Base-by-base conservation (phyloP, 2,113 vertebrate genomes). In the Gobiocypris rarus region DNA sequence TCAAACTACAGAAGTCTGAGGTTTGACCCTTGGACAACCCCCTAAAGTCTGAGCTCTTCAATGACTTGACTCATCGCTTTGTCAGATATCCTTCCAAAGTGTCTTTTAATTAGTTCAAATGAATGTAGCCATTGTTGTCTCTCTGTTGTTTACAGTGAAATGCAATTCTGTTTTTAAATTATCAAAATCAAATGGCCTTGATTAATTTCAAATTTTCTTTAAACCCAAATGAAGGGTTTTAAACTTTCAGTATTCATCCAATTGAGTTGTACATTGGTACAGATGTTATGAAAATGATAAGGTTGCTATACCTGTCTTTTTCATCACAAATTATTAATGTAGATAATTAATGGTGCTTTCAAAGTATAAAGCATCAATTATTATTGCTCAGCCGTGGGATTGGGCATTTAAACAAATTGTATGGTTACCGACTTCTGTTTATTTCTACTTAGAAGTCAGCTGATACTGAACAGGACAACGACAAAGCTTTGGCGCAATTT, bases 1-100 rank as follows among this genome's bases (percentile, higher is more conserved):
- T 83, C 81, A 75, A 73, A 83, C 59, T 75, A 63, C 69, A 58
- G 22, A 50, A 14, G 50, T 15, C 65, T 4, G 65, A 50, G 58
- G 71, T 67, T 50, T 75, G 22, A 82, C 79, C 48, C 77, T 61
- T 83, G 65, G 15, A 38, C 7, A 28, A 38, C 45, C 28, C 28
- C 41, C 17, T 22, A 34, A 74, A 48, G 15, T 31, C 45, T 38
- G 24, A n/a, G 6, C 65, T 34, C 78, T 50, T 31, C n/a, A 19
- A 11, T 69, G 61, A 69, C 65, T 45, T 13, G 41, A 24, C n/a
- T 71, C 41, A 26, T 71, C 41, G 14, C 5, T 73, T 61, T 45
- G n/a, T 71, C 22, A 24, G 13, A 45, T 71, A 43, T 45, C 22
- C 10, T 45, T 71, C 41, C n/a, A 24, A 45, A 11, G n/a, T 48